A percentile compares a stretch with the other conserved stretches of the same genome.
These are phyloP conservation scores for Cataglyphis altisquamis DNA, from an alignment of 2,888 invertebrate species.

Conservation along the genomic window DNA sequence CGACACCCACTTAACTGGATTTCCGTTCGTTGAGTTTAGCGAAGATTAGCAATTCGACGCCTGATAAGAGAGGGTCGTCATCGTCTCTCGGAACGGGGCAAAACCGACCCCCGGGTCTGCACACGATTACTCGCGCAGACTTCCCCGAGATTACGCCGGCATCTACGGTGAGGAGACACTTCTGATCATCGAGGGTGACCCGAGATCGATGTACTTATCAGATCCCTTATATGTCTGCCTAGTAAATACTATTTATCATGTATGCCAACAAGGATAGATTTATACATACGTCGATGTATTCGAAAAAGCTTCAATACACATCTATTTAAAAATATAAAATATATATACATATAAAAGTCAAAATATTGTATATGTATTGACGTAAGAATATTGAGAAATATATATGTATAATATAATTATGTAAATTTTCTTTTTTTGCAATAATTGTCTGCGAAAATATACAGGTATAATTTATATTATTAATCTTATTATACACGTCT, in stretches of 20 bases:
- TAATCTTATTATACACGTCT: background rate
- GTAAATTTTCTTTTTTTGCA: background rate
- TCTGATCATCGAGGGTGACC: constrained; percentile 37
- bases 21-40: constrained; percentile 74
- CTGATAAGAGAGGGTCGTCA: constrained; percentile 60
- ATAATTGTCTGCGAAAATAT: background rate
- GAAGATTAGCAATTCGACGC: constrained; percentile 77
- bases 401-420: background rate
- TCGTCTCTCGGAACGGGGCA: constrained; percentile 35
- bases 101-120: constrained; percentile 15
- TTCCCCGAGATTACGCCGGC: constrained; percentile 47
- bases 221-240: constrained; percentile 23
- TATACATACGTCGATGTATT: background rate
- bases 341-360: too few relatives aligned
- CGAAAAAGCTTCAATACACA: background rate
- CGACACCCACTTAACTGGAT: constrained; percentile 77
- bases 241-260: constrained; percentile 18
- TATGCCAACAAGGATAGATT: constrained; percentile 1
- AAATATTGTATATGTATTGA: too few relatives aligned
- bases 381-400: background rate
- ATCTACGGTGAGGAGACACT: background rate
- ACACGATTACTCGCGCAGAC: constrained; percentile 50
- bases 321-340: background rate
- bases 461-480: background rate
- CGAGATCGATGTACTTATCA: constrained; percentile 29